These are phyloP conservation scores for Drosophila setifemur DNA, from an alignment of 1,140 invertebrate species.

Conservation along the genomic window DNA sequence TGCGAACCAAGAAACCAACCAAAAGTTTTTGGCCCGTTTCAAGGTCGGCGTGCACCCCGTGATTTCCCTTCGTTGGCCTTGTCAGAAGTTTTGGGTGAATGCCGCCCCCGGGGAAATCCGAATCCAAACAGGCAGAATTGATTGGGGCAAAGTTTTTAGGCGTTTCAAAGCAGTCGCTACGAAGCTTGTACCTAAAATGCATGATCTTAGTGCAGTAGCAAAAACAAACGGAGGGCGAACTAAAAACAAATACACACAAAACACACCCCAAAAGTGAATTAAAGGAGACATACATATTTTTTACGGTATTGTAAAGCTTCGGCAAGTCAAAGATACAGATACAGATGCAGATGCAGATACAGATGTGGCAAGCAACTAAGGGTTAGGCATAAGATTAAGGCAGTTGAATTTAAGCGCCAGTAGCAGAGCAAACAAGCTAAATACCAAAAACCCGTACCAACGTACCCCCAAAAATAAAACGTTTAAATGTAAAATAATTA, in stretches of 20 bases:
- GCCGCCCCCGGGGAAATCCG: constrained; percentile 10
- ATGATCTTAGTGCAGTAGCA: constrained; percentile 36
- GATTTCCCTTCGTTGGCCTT: constrained; percentile 17
- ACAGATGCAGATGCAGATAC: no score
- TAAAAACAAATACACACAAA: constrained; percentile 28
- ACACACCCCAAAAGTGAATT: constrained; percentile 25
- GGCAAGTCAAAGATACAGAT: constrained; percentile 27
- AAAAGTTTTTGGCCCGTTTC: constrained; percentile 23
- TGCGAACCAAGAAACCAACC: constrained; percentile 6
- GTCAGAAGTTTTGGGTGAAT: constrained; percentile 31
- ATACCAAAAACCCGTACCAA: constrained; percentile 12
- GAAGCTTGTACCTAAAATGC: constrained; percentile 61
- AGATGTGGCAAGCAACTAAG: constrained; percentile 40
- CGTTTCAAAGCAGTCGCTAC: constrained; percentile 41
- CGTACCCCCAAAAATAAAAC: constrained; percentile 58
- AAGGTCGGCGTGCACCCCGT: constrained; percentile 30
- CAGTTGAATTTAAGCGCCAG: constrained; percentile 64
- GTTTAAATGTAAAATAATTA: constrained; percentile 81
- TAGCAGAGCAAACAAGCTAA: constrained; percentile 39
- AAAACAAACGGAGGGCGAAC: constrained; percentile 18
- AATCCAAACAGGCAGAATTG: constrained; percentile 32
- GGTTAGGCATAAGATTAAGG: constrained; percentile 61
- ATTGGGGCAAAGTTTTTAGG: constrained; percentile 35
- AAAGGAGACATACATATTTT: constrained; percentile 64
- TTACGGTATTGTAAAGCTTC: constrained; percentile 69